Evolutionary conservation across 2,888 invertebrate genomes (phyloP).

Genomic region (Resseliella maxima): DNA sequence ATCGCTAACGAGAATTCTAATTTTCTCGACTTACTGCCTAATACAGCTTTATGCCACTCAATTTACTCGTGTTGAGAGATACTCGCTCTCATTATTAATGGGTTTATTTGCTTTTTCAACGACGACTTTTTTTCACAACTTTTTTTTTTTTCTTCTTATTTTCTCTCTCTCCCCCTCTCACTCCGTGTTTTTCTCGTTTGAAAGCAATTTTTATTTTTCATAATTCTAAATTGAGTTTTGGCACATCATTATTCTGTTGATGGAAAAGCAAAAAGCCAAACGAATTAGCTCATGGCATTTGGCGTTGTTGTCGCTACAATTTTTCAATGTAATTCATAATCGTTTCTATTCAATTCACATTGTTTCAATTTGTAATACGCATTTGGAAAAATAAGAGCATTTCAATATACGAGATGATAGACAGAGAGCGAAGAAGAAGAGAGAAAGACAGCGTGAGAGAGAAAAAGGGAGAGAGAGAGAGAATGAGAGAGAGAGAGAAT

Average conservation of each 20-base stretch:
- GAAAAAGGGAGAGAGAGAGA: too few species aligned
- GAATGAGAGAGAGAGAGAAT: too few species aligned
- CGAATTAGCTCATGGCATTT: conserved; percentile 7
- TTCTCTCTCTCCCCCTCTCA: too few species aligned
- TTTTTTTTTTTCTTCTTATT: too few species aligned
- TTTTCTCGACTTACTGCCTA: background rate
- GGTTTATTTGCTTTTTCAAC: background rate
- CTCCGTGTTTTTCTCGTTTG: too few species aligned
- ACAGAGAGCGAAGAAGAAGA: too few species aligned
- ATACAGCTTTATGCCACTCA: background rate
- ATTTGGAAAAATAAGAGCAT: background rate
- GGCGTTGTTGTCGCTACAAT: background rate
- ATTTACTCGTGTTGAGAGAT: background rate
- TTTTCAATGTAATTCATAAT: background rate
- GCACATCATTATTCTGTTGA: conserved; percentile 11
- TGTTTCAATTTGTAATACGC: background rate
- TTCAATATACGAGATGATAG: background rate
- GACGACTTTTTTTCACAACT: too few species aligned
- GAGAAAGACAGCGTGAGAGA: too few species aligned
- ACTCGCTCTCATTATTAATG: background rate
- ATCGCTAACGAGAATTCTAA: background rate
- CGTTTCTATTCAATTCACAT: background rate
- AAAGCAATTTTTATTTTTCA: too few species aligned
- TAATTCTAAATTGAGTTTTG: conserved; percentile 14
- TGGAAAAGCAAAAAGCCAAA: background rate